These are phyloP conservation scores for Crossocerus cetratus DNA, from an alignment of 2,888 invertebrate species.

Conservation along the genomic window DNA sequence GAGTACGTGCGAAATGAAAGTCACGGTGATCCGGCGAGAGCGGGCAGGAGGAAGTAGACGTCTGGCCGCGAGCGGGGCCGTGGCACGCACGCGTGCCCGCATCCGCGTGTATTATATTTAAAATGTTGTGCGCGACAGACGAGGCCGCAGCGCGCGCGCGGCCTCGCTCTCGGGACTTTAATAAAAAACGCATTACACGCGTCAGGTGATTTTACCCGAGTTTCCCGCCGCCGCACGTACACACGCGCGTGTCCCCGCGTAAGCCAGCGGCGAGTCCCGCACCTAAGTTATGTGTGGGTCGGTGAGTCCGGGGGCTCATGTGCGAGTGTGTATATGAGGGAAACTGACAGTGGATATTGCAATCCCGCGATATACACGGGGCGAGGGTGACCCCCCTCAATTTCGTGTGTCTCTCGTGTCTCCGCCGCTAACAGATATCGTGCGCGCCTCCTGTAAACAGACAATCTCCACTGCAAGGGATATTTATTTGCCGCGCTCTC, in stretches of 20 bases:
- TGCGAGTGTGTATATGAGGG: conserved; percentile 37
- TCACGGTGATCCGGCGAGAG: background rate
- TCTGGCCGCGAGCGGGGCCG: too few relatives aligned
- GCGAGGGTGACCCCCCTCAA: conserved; percentile 52
- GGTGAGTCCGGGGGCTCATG: too few relatives aligned
- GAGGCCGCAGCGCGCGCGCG: conserved; percentile 4
- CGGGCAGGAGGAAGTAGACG: background rate
- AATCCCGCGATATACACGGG: conserved; percentile 52
- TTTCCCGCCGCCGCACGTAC: conserved; percentile 57
- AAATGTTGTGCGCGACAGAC: conserved; percentile 35
- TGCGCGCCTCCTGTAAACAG: conserved; percentile 46
- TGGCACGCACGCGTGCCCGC: too few relatives aligned
- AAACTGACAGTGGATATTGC: conserved; percentile 58
- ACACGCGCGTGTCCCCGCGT: conserved; percentile 51
- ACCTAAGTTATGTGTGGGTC: too few relatives aligned
- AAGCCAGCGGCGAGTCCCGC: conserved; percentile 1
- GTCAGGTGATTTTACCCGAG: conserved; percentile 69
- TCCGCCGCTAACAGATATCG: conserved; percentile 56
- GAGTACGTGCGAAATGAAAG: conserved; percentile 21
- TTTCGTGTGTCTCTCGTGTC: conserved; percentile 44
- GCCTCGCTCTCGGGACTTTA: conserved; percentile 58
- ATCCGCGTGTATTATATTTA: conserved; percentile 22
- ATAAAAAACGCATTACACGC: conserved; percentile 73
- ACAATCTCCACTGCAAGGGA: conserved; percentile 39
- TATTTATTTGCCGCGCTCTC: conserved; percentile 43